These are phyloP conservation scores for Antechinus flavipes DNA, from an alignment of 2,113 vertebrate species.

Conservation along the genomic window DNA sequence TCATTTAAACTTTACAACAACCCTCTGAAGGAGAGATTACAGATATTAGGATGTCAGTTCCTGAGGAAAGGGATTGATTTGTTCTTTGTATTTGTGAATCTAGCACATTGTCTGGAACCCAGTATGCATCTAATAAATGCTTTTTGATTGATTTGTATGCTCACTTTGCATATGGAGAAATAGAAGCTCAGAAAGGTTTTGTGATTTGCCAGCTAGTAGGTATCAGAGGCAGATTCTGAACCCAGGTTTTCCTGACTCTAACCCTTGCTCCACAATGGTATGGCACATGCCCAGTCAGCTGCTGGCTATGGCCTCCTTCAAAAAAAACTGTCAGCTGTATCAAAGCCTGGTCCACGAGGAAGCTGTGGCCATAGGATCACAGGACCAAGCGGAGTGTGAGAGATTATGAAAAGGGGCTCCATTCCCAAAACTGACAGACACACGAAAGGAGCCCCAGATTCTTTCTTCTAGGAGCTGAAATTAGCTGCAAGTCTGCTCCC, in stretches of 20 bases:
- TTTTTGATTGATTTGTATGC: neutral
- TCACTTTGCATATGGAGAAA: neutral
- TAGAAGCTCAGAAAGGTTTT: neutral
- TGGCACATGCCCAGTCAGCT: neutral
- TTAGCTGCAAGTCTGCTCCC: neutral
- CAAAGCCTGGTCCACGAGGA: neutral
- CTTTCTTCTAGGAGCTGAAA: neutral
- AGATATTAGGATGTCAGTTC: neutral
- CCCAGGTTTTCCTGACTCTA: neutral
- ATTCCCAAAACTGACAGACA: neutral
- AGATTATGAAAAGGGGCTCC: neutral
- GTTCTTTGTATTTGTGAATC: neutral
- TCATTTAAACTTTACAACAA: neutral
- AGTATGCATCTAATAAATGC: neutral
- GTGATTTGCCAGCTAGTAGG: neutral
- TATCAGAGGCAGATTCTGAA: neutral
- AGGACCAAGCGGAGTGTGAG: neutral
- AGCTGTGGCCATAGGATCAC: neutral
- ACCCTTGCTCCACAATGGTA: neutral
- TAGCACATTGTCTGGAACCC: neutral
- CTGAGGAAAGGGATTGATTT: neutral
- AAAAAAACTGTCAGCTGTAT: neutral
- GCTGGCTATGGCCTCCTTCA: neutral
- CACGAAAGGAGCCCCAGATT: neutral
- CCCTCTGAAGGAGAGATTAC: neutral